A percentile compares a stretch with the other conserved stretches of the same genome.
Evolutionary conservation across 2,797 vertebrate species (phyloP).

Genomic region (Syndactyla subalaris): DNA sequence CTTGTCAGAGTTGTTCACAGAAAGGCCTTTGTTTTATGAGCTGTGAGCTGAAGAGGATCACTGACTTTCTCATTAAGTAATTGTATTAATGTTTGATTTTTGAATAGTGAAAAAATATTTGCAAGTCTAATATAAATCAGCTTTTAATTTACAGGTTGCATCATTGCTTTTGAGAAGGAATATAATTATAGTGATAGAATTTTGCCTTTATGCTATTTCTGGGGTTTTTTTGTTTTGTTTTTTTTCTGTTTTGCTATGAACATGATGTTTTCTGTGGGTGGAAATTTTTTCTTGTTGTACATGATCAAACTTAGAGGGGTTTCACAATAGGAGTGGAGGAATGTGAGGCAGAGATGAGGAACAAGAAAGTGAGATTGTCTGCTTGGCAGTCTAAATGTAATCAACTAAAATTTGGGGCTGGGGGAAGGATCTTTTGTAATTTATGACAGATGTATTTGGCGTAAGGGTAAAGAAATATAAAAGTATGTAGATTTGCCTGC

Average conservation of each 20-base stretch:
- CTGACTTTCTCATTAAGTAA: constrained; percentile 34
- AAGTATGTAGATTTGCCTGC: neutral
- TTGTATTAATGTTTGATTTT: constrained; percentile 25
- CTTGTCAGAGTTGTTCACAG: constrained; percentile 45
- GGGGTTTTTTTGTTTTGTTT: neutral
- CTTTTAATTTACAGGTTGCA: neutral
- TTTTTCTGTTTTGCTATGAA: neutral
- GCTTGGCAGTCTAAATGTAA: neutral
- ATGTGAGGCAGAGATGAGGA: constrained; percentile 9
- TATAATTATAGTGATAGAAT: neutral
- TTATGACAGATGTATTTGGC: neutral
- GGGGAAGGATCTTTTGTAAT: neutral
- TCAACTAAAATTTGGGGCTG: neutral
- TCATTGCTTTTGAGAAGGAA: neutral
- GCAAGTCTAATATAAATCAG: constrained; percentile 5
- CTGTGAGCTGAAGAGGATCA: constrained; percentile 18
- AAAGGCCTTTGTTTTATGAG: constrained; percentile 30
- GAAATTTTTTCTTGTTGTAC: neutral
- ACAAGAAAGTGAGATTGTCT: neutral
- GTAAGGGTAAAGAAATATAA: neutral
- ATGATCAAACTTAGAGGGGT: neutral
- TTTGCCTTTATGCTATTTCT: neutral
- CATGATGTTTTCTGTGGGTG: neutral
- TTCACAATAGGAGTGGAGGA: constrained; percentile 27
- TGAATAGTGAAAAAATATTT: constrained; percentile 14